Conservation (phyloP, 2,888 invertebrate species). For the Drosophila ochracea region DNA sequence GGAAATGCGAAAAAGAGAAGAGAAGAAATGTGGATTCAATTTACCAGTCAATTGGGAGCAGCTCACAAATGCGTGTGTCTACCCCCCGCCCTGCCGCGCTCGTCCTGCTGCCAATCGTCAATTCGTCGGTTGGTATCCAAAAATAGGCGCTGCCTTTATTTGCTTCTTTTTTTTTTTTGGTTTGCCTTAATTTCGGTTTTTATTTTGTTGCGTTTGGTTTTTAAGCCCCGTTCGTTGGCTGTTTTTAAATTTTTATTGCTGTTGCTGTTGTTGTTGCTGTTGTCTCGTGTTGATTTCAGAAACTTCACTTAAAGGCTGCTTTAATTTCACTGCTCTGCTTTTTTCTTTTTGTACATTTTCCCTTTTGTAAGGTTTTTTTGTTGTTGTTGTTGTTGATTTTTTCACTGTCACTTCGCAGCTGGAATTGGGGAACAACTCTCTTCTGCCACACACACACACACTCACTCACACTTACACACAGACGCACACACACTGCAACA, state of each 20-base stretch:
- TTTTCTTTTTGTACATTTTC: conserved; percentile 32
- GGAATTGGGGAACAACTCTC: conserved; percentile 56
- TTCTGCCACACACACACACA: conserved; percentile 18
- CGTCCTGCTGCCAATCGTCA: conserved; percentile 40
- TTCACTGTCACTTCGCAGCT: conserved; percentile 69
- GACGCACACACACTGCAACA: conserved; percentile 10
- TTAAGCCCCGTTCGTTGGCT: conserved; percentile 58
- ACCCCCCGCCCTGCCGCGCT: background rate
- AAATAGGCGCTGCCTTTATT: conserved; percentile 72
- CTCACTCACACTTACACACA: background rate
- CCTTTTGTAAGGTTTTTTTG: conserved; percentile 8
- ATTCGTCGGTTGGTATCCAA: conserved; percentile 62
- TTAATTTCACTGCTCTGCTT: conserved; percentile 82
- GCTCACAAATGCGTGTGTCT: conserved; percentile 33
- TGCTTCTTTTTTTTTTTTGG: background rate
- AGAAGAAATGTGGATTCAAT: conserved; percentile 55
- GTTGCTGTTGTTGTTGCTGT: conserved; percentile 18
- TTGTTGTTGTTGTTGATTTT: conserved; percentile 39
- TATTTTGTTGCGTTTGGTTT: conserved; percentile 29
- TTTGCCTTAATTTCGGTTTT: conserved; percentile 42
- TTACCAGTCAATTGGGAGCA: conserved; percentile 72
- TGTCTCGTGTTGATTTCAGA: conserved; percentile 60
- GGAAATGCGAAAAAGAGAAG: conserved; percentile 32
- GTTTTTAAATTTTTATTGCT: conserved; percentile 51
- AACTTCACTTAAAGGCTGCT: conserved; percentile 75